These are phyloP conservation scores for Polietes domitor DNA, from an alignment of 2,888 invertebrate genomes.

Conservation along the genomic window DNA sequence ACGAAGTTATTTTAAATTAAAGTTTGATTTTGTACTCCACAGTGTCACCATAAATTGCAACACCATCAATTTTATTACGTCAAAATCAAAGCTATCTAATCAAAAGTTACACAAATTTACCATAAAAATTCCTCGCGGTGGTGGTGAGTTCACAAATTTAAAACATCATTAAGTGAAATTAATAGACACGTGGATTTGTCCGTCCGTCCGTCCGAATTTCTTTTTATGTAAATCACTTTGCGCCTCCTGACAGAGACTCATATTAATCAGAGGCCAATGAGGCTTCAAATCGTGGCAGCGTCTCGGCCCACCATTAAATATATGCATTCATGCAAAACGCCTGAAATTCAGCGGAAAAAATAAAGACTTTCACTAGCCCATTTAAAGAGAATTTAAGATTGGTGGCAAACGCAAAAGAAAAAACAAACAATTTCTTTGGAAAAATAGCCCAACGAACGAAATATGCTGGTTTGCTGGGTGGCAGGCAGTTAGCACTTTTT, in stretches of 20 bases:
- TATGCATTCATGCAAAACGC: neutral
- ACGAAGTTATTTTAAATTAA: no score
- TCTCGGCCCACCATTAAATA: neutral
- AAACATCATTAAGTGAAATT: conserved; percentile 24
- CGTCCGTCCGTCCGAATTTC: neutral
- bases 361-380: neutral
- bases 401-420: neutral
- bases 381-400: neutral
- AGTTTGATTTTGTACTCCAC: no score
- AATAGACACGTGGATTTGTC: conserved; percentile 22
- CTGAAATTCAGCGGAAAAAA: neutral
- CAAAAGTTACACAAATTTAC: neutral
- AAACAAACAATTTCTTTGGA: neutral
- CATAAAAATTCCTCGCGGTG: neutral
- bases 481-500: neutral
- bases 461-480: neutral
- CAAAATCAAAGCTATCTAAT: neutral
- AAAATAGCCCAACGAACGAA: neutral
- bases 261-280: conserved; percentile 22
- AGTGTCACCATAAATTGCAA: no score
- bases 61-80: neutral
- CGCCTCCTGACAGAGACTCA: neutral
- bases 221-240: neutral
- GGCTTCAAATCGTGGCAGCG: neutral
- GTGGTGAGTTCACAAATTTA: neutral